Base-by-base conservation (phyloP, 2,888 invertebrate genomes). In the Euclidia mi region DNA sequence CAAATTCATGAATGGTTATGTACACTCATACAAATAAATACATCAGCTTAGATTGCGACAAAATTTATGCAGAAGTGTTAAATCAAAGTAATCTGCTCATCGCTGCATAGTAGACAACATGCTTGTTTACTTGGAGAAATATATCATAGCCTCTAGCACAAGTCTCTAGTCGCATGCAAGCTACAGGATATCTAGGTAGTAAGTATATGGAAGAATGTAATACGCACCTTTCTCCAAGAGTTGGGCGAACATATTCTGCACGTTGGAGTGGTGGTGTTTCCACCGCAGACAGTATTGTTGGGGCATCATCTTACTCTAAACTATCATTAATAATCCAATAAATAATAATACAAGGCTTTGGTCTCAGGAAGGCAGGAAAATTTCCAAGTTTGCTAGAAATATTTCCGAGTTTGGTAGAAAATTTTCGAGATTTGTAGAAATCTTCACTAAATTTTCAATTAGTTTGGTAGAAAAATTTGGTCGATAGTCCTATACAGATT, bases 261-360 rank as follows among this genome's bases (percentile, higher is more conserved):
- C 95, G 88, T 98, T 98, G 70, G 97, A 97, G 91, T 98, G 98
- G 92, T 98, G 98, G 91, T 98, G 98, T 85, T 98, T 98, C 98
- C 98, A 98, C 91, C 98, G 95, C 76, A 98, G 94, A 87, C 98
- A 98, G 94, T 98, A 98, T 92, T 98, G 98, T 92, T 98, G 98
- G 51, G 97, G 97, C 94, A 96, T 95, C 97, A 97, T 97, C 55
- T 77, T 88, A 72, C 66, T 38, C 10, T 44, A 45, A 38, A 14
- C 29, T 46, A 50, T 20, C 49, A 40, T 7, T 10, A 35, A 35
- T 42, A 48, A 37, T 55, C 32, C 20, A 48, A 57, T 58, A 61
- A 65, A 75, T 73, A 59, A 50, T 61, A 59, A 47, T 60, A 55
- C 46, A 80, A 77, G 73, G 71, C 81, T 88, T 89, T 86, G 87